phyloP scores from a whole-genome alignment of 1,140 invertebrate genomes.

The Aphelinus atriplicis region DNA sequence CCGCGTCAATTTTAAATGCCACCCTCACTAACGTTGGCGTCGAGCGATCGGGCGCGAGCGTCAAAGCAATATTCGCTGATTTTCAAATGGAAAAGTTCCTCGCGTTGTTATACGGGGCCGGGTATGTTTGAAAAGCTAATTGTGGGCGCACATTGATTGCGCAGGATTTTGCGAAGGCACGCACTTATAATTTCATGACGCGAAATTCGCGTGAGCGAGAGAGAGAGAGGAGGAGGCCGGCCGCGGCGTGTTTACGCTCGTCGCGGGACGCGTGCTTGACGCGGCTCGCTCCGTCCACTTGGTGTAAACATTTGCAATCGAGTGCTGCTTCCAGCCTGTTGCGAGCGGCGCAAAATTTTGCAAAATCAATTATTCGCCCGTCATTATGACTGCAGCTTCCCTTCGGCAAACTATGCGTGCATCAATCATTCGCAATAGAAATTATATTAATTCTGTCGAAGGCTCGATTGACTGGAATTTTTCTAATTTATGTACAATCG shows the following conservation, averaged over 20 bases:
- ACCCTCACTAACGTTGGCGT: neutral
- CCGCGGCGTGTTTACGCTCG: constrained; percentile 3
- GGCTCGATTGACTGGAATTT: neutral
- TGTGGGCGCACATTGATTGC: constrained; percentile 27
- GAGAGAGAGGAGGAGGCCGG: too few species aligned
- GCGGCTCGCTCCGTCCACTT: constrained; percentile 15
- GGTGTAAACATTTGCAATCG: constrained; percentile 29
- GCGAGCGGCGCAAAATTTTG: neutral
- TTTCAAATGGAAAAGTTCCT: neutral
- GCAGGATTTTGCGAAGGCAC: constrained; percentile 19
- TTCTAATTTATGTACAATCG: neutral
- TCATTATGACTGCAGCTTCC: constrained; percentile 5
- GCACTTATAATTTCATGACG: constrained; percentile 36
- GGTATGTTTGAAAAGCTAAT: constrained; percentile 31
- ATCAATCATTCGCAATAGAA: neutral
- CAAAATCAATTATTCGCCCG: constrained; percentile 19
- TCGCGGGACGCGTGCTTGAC: constrained; percentile 7
- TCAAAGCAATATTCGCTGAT: constrained; percentile 7
- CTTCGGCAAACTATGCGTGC: neutral
- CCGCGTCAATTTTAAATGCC: neutral
- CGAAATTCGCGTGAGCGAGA: constrained; percentile 11
- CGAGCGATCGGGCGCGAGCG: neutral
- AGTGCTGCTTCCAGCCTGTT: neutral
- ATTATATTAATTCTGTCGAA: neutral
- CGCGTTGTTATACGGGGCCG: neutral